Base-by-base conservation (phyloP, 2,888 invertebrate genomes). In the Athalia rosae region DNA sequence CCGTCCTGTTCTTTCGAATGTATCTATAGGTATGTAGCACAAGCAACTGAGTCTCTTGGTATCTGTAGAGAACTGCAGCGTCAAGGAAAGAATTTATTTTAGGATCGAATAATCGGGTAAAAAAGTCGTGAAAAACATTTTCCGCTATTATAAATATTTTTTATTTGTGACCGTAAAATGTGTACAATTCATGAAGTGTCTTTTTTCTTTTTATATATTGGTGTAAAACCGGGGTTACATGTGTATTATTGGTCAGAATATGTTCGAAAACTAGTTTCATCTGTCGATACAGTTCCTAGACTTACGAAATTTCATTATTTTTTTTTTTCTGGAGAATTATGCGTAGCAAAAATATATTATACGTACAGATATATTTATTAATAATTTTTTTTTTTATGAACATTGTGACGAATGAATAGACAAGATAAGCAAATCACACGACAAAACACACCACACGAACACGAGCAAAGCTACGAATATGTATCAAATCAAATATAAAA, bases 361-460 rank as follows among this genome's bases (percentile, higher is more conserved):
- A 53, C 41, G 28, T 69, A 69, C 7, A 13, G 15, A 62, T 62
- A 53, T 53, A 53, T 50, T 15, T 45, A n/a, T 4, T 53, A n/a
- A 11, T 9, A 53, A 11, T 56, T 48, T 56, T 2, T 45, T 4
- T 7, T 13, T 13, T 15, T n/a, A 13, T 43, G 43, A 53, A 50
- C 45, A 41, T 71, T 71, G 15, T 48, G 15, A 7, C 11, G 28
- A 8, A 43, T 71, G 56, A 71, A 71, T 43, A 48, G 50, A 67
- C 50, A 67, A 67, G 48, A 9, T 28, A 58, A 53, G 53, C 53
- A 45, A 71, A 41, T 43, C 28, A 59, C 13, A 62, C 9, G 13
- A 62, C 41, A 56, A 48, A 43, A 28, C 69, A 69, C 69, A 58
- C 69, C 56, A 71, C 69, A 56, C 56, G 45, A 41, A 58, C 58